A percentile compares a stretch with the other conserved stretches of the same genome.
phyloP scores from a whole-genome alignment of 1,140 invertebrate genomes.

The Hetaerina americana region DNA sequence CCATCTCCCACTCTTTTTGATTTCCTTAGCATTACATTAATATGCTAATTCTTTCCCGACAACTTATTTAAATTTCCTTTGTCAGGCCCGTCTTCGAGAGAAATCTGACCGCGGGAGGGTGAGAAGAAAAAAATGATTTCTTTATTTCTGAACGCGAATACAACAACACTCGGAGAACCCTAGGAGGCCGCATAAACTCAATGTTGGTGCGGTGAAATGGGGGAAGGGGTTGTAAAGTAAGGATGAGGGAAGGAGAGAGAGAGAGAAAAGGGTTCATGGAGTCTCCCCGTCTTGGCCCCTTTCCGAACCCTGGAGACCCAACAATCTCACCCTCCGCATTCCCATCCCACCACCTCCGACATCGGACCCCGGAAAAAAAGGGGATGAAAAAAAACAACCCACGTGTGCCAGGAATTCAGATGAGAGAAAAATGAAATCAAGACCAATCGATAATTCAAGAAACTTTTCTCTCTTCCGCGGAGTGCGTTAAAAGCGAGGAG shows the following conservation, averaged over 20 bases:
- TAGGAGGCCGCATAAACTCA: not conserved
- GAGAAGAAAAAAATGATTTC: not conserved
- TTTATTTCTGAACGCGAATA: not conserved
- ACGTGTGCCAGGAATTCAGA: not conserved
- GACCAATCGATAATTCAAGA: not conserved
- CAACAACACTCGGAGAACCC: not conserved
- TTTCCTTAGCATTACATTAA: too few species aligned
- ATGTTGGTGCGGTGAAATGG: too few species aligned
- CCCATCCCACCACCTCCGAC: too few species aligned
- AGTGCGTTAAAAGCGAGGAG: not conserved
- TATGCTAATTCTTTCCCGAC: not conserved
- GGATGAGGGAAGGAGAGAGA: not conserved
- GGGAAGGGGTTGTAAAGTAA: too few species aligned
- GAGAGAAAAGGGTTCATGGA: not conserved
- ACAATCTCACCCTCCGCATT: too few species aligned
- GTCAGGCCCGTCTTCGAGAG: not conserved
- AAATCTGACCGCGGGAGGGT: not conserved
- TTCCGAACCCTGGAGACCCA: too few species aligned
- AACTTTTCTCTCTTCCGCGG: not conserved
- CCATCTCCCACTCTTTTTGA: not conserved
- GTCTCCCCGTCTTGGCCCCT: too few species aligned
- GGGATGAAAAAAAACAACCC: too few species aligned
- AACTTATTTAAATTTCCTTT: not conserved
- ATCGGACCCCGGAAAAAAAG: too few species aligned
- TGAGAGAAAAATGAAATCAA: not conserved